Percentiles rank a stretch among this genome's conserved stretches.
These are phyloP conservation scores for Aricia agestis DNA, from an alignment of 1,140 invertebrate genomes.

Conservation along the genomic window DNA sequence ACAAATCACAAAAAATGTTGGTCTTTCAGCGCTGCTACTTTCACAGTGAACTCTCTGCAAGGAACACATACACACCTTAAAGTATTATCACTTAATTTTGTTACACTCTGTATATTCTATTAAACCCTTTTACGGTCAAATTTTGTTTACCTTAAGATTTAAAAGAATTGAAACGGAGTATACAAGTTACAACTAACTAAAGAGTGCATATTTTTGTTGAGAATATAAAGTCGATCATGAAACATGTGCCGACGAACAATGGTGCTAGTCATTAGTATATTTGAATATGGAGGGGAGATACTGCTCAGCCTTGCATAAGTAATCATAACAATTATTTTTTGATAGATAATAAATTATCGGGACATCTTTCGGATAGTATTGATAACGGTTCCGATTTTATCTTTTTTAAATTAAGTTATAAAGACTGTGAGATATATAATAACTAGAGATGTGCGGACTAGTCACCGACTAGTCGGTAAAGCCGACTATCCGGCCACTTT, in stretches of 20 bases:
- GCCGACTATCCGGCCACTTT: too few species aligned
- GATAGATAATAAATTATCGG: slow-evolving; percentile 70
- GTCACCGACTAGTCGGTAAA: too few species aligned
- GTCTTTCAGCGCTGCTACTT: too few species aligned
- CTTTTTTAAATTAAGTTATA: background rate
- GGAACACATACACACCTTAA: too few species aligned
- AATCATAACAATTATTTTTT: slow-evolving; percentile 72
- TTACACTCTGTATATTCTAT: too few species aligned
- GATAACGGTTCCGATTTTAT: slow-evolving; percentile 4
- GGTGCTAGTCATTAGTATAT: slow-evolving; percentile 57
- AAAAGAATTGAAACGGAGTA: too few species aligned
- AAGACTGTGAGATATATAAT: background rate
- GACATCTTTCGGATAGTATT: slow-evolving; percentile 21
- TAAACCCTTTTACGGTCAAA: too few species aligned
- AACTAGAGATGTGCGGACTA: too few species aligned
- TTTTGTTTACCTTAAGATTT: too few species aligned
- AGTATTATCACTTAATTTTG: too few species aligned
- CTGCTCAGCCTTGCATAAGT: slow-evolving; percentile 55
- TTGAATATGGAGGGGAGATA: slow-evolving; percentile 63
- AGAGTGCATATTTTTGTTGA: background rate
- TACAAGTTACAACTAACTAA: background rate
- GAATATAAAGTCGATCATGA: slow-evolving; percentile 13
- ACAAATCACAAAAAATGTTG: too few species aligned
- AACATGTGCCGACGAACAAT: slow-evolving; percentile 38
- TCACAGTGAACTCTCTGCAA: too few species aligned